Evolutionary conservation across 64 coral and sea anemone species (phyloP).

Genomic region (Montipora sp.): DNA sequence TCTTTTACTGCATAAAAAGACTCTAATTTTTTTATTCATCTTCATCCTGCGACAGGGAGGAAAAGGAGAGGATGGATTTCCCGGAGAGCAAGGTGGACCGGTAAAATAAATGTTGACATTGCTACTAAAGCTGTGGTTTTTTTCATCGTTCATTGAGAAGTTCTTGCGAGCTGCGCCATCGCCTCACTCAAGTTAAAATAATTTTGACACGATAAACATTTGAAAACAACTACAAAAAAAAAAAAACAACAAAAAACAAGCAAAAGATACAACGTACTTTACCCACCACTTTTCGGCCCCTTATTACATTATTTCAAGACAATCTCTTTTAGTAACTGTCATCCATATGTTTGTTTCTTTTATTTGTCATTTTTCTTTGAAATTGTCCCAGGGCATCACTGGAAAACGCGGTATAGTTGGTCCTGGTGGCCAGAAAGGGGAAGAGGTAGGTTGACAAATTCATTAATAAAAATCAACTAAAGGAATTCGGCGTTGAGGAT

Average conservation of each 20-base stretch:
- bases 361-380: background rate
- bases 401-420: conserved; percentile 13
- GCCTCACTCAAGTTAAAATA: too few species aligned
- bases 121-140: background rate
- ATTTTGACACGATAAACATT: too few species aligned
- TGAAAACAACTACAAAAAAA: too few species aligned
- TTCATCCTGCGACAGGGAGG: background rate
- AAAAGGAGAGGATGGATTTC: conserved; percentile 22
- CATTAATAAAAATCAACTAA: background rate
- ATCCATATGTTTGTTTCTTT: background rate
- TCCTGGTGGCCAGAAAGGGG: conserved; percentile 16
- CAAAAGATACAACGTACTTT: too few species aligned
- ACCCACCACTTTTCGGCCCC: too few species aligned
- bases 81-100: conserved; percentile 22
- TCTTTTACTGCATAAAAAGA: too few species aligned
- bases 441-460: background rate
- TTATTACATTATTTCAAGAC: too few species aligned
- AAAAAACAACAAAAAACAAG: too few species aligned
- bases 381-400: background rate
- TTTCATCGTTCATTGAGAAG: background rate
- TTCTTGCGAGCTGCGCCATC: background rate
- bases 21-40: background rate
- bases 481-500: background rate
- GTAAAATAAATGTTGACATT: background rate
- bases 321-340: too few species aligned